These are phyloP conservation scores for Cactoblastis cactorum DNA, from an alignment of 2,888 invertebrate species.

Conservation along the genomic window DNA sequence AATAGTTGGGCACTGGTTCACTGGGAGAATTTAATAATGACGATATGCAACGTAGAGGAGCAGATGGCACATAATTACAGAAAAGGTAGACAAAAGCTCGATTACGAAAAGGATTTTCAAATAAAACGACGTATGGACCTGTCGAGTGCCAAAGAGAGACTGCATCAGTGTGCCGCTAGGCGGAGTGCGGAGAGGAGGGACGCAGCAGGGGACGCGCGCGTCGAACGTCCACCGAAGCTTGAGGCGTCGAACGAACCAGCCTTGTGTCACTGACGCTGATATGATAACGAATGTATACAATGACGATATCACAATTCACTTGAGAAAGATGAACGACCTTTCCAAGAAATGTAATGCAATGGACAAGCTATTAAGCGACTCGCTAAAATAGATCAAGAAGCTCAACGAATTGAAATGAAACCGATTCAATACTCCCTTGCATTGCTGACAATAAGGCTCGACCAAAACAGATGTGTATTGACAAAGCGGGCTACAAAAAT, in stretches of 20 bases:
- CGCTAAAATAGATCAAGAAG: constrained; percentile 21
- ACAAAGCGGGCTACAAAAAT: constrained; percentile 50
- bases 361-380: constrained; percentile 7
- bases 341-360: constrained; percentile 16
- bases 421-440: constrained; percentile 28
- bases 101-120: constrained; percentile 54
- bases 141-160: constrained; percentile 52
- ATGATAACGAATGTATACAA: constrained; percentile 74
- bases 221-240: constrained; percentile 49
- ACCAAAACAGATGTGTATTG: constrained; percentile 55
- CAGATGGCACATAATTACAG: constrained; percentile 50
- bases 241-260: too few species aligned
- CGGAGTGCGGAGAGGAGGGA: constrained; percentile 37
- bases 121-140: constrained; percentile 34
- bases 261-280: constrained; percentile 61
- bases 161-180: constrained; percentile 53
- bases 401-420: constrained; percentile 23
- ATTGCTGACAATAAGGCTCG: constrained; percentile 34
- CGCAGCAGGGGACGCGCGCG: constrained; percentile 59
- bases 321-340: constrained; percentile 38
- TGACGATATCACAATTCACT: constrained; percentile 38
- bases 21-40: constrained; percentile 30
- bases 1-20: constrained; percentile 41
- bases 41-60: constrained; percentile 34
- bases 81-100: constrained; percentile 64